These are phyloP conservation scores for Pterocles gutturalis DNA, from an alignment of 2,113 vertebrate genomes.

Conservation along the genomic window DNA sequence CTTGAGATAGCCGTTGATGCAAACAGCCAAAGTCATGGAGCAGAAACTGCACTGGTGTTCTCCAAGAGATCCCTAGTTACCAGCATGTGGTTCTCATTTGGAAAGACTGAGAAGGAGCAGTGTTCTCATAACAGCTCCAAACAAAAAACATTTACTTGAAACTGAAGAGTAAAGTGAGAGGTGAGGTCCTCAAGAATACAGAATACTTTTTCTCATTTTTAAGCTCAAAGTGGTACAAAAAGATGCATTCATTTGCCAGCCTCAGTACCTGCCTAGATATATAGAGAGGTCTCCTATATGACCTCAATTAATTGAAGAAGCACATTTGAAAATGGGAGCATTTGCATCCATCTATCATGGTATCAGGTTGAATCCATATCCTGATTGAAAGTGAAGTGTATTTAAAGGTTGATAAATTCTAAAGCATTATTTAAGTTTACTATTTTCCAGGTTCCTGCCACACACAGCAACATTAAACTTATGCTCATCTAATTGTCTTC, in stretches of 20 bases:
- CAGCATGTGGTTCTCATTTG: slow-evolving; percentile 53
- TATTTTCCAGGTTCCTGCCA: background rate
- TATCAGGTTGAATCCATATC: background rate
- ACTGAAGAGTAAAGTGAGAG: background rate
- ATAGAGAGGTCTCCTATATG: background rate
- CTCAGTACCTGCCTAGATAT: background rate
- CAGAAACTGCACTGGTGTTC: background rate
- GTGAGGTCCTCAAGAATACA: background rate
- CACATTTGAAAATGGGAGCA: background rate
- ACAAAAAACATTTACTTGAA: slow-evolving; percentile 13
- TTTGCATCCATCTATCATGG: background rate
- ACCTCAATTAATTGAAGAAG: background rate
- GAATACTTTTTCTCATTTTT: background rate
- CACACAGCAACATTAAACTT: background rate
- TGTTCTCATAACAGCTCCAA: slow-evolving; percentile 16
- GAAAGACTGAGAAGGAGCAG: slow-evolving; percentile 27
- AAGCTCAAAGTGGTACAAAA: slow-evolving; percentile 20
- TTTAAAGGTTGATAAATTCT: background rate
- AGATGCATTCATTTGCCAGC: slow-evolving; percentile 6
- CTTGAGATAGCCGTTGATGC: background rate
- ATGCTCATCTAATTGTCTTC: background rate
- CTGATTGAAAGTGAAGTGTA: background rate
- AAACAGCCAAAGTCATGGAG: background rate
- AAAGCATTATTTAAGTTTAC: background rate
- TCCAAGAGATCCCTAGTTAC: background rate